phyloP scores from a whole-genome alignment of 1,140 invertebrate genomes.

The Telenomus remus region DNA sequence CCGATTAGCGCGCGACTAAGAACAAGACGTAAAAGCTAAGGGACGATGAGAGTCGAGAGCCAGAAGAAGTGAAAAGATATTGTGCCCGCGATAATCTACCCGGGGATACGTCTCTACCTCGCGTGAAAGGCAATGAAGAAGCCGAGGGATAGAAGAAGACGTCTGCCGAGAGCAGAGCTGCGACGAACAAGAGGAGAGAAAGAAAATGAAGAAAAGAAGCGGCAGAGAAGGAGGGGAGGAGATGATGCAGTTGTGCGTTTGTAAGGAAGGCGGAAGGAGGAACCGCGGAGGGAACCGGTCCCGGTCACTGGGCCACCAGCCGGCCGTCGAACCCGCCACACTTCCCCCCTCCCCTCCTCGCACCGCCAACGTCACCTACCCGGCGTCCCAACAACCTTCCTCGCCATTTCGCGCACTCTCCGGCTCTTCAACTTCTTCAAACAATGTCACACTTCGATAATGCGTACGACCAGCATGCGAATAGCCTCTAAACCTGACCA shows the following conservation, averaged over 20 bases:
- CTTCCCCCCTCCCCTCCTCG: constrained; percentile 61
- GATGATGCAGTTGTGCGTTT: constrained; percentile 75
- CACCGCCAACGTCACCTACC: constrained; percentile 39
- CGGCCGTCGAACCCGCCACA: constrained; percentile 74
- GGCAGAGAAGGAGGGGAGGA: constrained; percentile 58
- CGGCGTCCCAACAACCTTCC: constrained; percentile 58
- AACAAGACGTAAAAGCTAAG: constrained; percentile 39
- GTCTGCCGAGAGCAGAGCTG: constrained; percentile 24
- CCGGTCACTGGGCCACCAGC: constrained; percentile 76
- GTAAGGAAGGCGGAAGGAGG: constrained; percentile 76
- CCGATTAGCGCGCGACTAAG: constrained; percentile 30
- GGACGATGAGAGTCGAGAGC: constrained; percentile 23
- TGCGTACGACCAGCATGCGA: constrained; percentile 45
- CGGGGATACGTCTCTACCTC: constrained; percentile 30
- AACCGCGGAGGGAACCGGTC: constrained; percentile 75
- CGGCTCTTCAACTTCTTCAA: constrained; percentile 62
- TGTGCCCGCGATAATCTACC: constrained; percentile 26
- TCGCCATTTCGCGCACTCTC: constrained; percentile 56
- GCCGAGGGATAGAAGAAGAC: constrained; percentile 29
- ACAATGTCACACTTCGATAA: constrained; percentile 68
- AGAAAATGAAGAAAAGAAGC: constrained; percentile 42
- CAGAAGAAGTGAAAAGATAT: constrained; percentile 39
- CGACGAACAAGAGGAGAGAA: constrained; percentile 39
- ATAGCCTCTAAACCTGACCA: constrained; percentile 49
- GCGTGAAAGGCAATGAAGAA: constrained; percentile 46